Conservation (phyloP, 1,140 invertebrate species). For the Drosophila mauritiana region DNA sequence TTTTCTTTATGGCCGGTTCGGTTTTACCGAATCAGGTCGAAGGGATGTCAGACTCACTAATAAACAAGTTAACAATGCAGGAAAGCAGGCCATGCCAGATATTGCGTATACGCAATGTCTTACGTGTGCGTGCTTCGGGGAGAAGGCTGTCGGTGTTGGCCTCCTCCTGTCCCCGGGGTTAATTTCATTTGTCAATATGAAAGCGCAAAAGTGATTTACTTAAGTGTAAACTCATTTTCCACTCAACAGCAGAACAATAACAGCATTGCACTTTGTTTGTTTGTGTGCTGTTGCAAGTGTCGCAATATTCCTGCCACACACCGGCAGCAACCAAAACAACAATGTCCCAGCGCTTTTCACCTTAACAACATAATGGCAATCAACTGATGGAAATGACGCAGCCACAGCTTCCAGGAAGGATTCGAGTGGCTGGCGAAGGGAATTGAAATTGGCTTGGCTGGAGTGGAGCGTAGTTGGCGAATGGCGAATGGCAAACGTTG, state of each 20-base stretch:
- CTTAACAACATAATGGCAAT: slow-evolving; percentile 78
- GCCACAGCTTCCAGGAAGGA: slow-evolving; percentile 41
- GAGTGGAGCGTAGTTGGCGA: background rate
- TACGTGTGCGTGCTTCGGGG: slow-evolving; percentile 50
- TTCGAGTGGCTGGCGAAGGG: slow-evolving; percentile 27
- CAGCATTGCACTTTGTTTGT: slow-evolving; percentile 26
- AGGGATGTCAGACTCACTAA: slow-evolving; percentile 27
- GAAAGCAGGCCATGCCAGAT: slow-evolving; percentile 13
- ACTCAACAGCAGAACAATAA: slow-evolving; percentile 66
- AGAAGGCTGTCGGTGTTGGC: slow-evolving; percentile 1
- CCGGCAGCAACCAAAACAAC: slow-evolving; percentile 18
- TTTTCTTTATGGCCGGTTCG: slow-evolving; percentile 52
- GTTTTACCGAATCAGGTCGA: slow-evolving; percentile 38
- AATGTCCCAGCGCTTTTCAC: slow-evolving; percentile 63
- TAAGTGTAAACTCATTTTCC: slow-evolving; percentile 79
- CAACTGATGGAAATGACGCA: slow-evolving; percentile 69
- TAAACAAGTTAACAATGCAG: slow-evolving; percentile 45
- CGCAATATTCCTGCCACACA: slow-evolving; percentile 38
- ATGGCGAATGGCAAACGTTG: background rate
- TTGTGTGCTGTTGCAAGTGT: slow-evolving; percentile 23
- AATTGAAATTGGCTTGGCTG: slow-evolving; percentile 51
- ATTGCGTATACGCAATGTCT: slow-evolving; percentile 63
- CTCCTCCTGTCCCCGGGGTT: slow-evolving; percentile 13
- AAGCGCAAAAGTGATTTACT: slow-evolving; percentile 73
- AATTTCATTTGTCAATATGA: slow-evolving; percentile 70